A percentile compares a stretch with the other conserved stretches of the same genome.
phyloP scores from a whole-genome alignment of 1,140 invertebrate genomes.

The Drosophila bipectinata region DNA sequence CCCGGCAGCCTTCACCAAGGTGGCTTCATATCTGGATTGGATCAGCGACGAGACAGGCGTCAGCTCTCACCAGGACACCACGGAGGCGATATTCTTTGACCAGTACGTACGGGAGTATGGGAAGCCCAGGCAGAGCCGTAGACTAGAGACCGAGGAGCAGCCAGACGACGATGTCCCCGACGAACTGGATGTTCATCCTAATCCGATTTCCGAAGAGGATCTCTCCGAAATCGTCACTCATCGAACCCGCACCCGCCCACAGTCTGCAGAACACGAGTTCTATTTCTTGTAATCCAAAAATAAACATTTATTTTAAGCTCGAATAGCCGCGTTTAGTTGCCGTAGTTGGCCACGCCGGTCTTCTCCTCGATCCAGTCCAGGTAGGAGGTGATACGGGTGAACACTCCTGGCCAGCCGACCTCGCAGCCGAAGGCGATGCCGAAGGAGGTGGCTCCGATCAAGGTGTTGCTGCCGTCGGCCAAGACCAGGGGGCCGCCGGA shows the following conservation, averaged over 20 bases:
- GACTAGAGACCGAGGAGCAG: slow-evolving; percentile 38
- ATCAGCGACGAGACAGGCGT: slow-evolving; percentile 84
- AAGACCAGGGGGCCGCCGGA: slow-evolving; percentile 85
- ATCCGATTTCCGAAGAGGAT: slow-evolving; percentile 30
- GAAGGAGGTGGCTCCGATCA: slow-evolving; percentile 86
- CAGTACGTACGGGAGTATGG: slow-evolving; percentile 63
- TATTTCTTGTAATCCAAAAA: slow-evolving; percentile 71
- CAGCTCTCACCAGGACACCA: slow-evolving; percentile 62
- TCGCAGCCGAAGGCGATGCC: slow-evolving; percentile 85
- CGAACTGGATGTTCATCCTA: slow-evolving; percentile 54
- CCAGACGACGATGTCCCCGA: slow-evolving; percentile 56
- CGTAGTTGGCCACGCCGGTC: slow-evolving; percentile 54
- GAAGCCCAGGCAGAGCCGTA: slow-evolving; percentile 46
- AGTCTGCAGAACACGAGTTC: slow-evolving; percentile 49
- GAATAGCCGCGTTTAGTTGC: slow-evolving; percentile 33
- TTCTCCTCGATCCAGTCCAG: slow-evolving; percentile 85
- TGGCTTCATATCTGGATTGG: slow-evolving; percentile 86
- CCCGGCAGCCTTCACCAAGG: slow-evolving; percentile 85
- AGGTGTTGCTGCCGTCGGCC: slow-evolving; percentile 67
- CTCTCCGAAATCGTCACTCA: slow-evolving; percentile 27
- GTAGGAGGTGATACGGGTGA: slow-evolving; percentile 85
- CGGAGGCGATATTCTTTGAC: slow-evolving; percentile 72
- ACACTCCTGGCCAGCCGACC: slow-evolving; percentile 84
- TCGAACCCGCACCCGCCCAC: slow-evolving; percentile 42
- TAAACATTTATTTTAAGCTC: slow-evolving; percentile 67